A percentile compares a stretch with the other conserved stretches of the same genome.
These are phyloP conservation scores for Battus philenor DNA, from an alignment of 1,140 invertebrate species.

Conservation along the genomic window DNA sequence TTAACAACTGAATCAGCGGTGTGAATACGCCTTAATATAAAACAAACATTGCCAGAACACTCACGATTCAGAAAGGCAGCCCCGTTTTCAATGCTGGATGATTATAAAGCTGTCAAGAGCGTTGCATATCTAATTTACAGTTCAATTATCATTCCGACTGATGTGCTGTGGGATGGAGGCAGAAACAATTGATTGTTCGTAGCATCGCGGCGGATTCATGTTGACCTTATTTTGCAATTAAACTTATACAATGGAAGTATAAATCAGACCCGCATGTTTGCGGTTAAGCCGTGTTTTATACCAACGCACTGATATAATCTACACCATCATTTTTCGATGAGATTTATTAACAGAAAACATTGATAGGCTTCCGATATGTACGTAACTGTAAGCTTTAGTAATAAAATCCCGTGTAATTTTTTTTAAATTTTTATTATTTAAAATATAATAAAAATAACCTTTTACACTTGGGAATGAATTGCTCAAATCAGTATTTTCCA, in stretches of 20 bases:
- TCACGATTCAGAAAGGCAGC: constrained; percentile 14
- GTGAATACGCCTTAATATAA: no score
- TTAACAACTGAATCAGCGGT: no score
- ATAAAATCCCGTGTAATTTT: no score
- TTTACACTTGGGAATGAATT: no score
- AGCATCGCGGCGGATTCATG: constrained; percentile 14
- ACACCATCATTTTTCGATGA: no score
- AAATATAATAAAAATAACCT: no score
- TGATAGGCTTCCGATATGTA: no score
- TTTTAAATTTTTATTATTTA: no score
- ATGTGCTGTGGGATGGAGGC: constrained; percentile 11
- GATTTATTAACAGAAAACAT: no score
- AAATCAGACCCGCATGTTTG: constrained; percentile 42
- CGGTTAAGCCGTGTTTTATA: constrained; percentile 16
- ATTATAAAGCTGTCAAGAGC: constrained; percentile 31
- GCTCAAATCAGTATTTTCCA: no score
- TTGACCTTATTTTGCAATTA: constrained; percentile 44
- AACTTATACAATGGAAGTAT: constrained; percentile 43
- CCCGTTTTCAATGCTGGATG: constrained; percentile 12
- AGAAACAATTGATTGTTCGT: constrained; percentile 15
- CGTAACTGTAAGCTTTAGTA: no score
- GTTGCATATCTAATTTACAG: constrained; percentile 28
- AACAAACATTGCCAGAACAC: not conserved
- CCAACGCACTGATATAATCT: no score
- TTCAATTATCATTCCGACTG: constrained; percentile 25